A percentile compares a stretch with the other conserved stretches of the same genome.
Conservation (phyloP, 2,113 vertebrate genomes). For the Hippocampus mohnikei region DNA sequence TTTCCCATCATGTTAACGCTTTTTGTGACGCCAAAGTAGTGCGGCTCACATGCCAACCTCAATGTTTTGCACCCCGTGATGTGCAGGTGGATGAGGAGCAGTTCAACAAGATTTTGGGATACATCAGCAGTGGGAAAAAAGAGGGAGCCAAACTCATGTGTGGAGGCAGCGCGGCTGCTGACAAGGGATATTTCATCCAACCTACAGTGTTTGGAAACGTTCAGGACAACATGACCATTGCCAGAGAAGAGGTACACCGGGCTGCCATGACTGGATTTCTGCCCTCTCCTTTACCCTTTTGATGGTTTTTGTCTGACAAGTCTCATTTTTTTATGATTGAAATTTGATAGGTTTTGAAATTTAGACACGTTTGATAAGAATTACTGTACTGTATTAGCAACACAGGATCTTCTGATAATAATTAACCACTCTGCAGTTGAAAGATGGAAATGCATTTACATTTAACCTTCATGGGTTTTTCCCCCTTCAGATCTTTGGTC, state of each 20-base stretch:
- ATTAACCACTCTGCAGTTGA: neutral
- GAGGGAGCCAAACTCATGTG: constrained; percentile 93
- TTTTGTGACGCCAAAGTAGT: neutral
- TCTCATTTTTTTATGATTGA: neutral
- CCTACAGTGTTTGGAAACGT: constrained; percentile 92
- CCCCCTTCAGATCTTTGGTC: constrained; percentile 86
- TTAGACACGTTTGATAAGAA: too few relatives aligned
- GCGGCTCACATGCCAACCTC: neutral
- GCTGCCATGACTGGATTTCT: neutral
- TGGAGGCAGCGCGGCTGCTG: constrained; percentile 83
- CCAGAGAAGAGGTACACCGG: constrained; percentile 84
- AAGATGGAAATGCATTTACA: too few relatives aligned
- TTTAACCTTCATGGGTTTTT: neutral
- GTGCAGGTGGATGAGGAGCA: constrained; percentile 87
- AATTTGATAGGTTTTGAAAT: neutral
- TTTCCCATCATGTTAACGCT: neutral
- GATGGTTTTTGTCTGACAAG: neutral
- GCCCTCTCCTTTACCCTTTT: neutral
- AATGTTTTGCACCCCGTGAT: neutral
- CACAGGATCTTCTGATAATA: neutral
- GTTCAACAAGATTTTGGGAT: constrained; percentile 92
- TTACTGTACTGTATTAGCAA: neutral
- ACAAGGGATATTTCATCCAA: constrained; percentile 95
- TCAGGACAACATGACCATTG: constrained; percentile 91
- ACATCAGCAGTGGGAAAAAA: constrained; percentile 82